Base-by-base conservation (phyloP, 2,888 invertebrate genomes). In the Troglohyphantes excavatus region DNA sequence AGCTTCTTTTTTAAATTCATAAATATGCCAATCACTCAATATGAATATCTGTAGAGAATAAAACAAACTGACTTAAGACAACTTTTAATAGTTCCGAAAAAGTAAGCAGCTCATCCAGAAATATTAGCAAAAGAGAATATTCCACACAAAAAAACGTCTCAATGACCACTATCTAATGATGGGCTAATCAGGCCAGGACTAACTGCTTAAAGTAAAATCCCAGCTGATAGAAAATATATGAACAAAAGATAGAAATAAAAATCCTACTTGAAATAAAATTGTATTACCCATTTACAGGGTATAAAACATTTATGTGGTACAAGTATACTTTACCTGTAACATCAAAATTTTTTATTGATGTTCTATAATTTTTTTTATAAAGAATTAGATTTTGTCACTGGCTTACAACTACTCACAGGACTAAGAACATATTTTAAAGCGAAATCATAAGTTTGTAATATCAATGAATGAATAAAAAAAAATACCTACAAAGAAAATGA, bases 101-200 rank as follows among this genome's bases (percentile, higher is more conserved):
- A 53, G 5, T 13, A 17, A 53, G 53, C 13, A 13, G n/a, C 33
- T 6, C 9, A 6, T 33, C 9, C 33, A 33, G 33, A 33, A 33
- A 6, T 33, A 9, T 33, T 33, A 33, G 9, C 33, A 33, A 33
- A 33, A 33, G 5, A 5, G 59, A 59, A n/a, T 59, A 59, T 59
- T 17, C 19, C n/a, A n/a, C n/a, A n/a, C n/a, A n/a, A n/a, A n/a
- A 59, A 59, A 59, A 13, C 7, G 17, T 17, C 17, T n/a, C 59
- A 59, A 59, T n/a, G 17, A n/a, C 19, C 17, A 26, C 26, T 23
- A 6, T 0, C 11, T 33, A 29, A 29, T 68, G 17, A 29, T 33
- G 72, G 72, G 72, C 72, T 72, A 53, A 72, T 72, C 46, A 72
- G 72, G 53, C n/a, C 23, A 72, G 72, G 27, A 72, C 46, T 26